Evolutionary conservation across 2,113 vertebrate genomes (phyloP), one percentile per base, ranked within the genome.

Genomic region (Semnornis frantzii): DNA sequence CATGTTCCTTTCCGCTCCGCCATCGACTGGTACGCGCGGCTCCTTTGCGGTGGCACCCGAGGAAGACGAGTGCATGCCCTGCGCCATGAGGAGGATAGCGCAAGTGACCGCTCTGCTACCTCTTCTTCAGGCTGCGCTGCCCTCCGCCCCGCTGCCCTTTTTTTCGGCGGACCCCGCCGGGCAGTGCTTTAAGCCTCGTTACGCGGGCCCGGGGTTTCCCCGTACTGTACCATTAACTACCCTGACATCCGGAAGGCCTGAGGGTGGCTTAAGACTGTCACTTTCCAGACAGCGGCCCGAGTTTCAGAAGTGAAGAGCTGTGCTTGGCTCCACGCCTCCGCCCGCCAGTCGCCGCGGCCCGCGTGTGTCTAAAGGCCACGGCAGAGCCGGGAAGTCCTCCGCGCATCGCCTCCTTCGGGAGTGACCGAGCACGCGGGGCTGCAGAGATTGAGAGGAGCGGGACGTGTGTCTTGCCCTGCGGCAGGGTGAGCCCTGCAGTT

Each of bases 391-490:
- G 19, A 8, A 4, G 80, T 25, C 27, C 27, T 55, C 4, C 23
- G n/a, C 42, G n/a, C 25, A 6, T 2, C 31, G 42, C 6, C 30
- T 12, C 10, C 16, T 7, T 7, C 20, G 1, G 30, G 25, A 8
- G 39, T 8, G 50, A 2, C 14, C 28, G 21, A 2, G 66, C 3
- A 9, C 59, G 33, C n/a, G 6, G 58, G 14, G 50, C 75, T 19
- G 63, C 27, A 9, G 19, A 2, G 18, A 3, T 21, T 0, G 71
- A 24, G 57, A 2, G 1, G 2, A 15, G 64, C 11, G 3, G 2
- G 44, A 9, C 1, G 0, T 2, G 25, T 1, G 10, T 10, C 3
- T 8, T 5, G 52, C 11, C 5, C 9, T 4, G 74, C 3, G 31
- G 46, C 78, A 12, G 59, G 13, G 65, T 37, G 73, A 62, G 66